Evolutionary conservation across 1,140 invertebrate species (phyloP), one percentile per base, ranked within the genome.

Genomic region (Metopolophium dirhodum): DNA sequence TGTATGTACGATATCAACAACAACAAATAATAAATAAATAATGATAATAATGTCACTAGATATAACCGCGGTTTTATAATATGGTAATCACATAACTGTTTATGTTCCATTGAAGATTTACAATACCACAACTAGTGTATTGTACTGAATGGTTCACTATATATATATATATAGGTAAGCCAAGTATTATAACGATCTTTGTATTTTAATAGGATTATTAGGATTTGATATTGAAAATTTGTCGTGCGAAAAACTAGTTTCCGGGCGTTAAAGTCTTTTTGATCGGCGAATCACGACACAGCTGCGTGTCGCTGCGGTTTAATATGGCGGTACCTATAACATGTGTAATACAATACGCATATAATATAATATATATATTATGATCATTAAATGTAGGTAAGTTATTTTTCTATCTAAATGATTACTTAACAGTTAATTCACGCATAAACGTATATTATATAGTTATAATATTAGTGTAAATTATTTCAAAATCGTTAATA

Each of bases 221-320:
- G 7, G 20, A 37, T 83, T 23, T 18, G 7, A 83, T 83, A 37
- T 20, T 83, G 18, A 83, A 83, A 83, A 83, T 83, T 83, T 83
- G 35, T 83, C n/a, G 35, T 83, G 77, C 77, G 77, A 83, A 83
- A 83, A 83, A 83, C 35, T 37, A 37, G 35, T 83, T 83, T 8
- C 77, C 77, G 77, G 77, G 77, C 77, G 77, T 83, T 83, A 83
- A 83, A 83, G 77, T 83, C 77, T 37, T 23, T 77, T 23, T 83
- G 35, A 83, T 83, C 35, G 7, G 35, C 23, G n/a, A n/a, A 37
- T 82, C 22, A 37, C 35, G 2, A 37, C 77, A 83, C 77, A 83
- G 35, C 61, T 18, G 14, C 37, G 37, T n/a, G 61, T 77, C 1
- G 14, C 30, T 77, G 14, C 14, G 61, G 30, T 68, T n/a, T 68